Evolutionary conservation across 1,140 invertebrate genomes (phyloP).

Genomic region (Drosophila elegans): DNA sequence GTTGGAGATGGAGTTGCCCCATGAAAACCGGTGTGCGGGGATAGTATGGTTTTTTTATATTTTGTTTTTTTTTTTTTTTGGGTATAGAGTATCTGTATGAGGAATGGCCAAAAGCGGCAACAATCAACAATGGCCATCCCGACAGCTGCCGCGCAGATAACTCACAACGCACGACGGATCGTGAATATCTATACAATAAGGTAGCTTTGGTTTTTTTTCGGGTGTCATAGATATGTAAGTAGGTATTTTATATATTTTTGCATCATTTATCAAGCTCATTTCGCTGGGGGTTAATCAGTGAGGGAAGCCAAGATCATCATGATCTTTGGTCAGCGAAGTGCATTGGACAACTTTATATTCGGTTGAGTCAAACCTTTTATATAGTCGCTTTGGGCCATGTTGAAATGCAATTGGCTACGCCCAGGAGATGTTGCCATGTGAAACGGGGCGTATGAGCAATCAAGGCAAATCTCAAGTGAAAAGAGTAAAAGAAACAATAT

Average conservation of each 20-base stretch:
- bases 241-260: slow-evolving; percentile 35
- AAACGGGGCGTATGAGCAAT: slow-evolving; percentile 58
- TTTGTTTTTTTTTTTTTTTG: background rate
- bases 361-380: slow-evolving; percentile 13
- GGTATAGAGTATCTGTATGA: slow-evolving; percentile 29
- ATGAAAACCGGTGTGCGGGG: slow-evolving; percentile 29
- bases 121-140: slow-evolving; percentile 59
- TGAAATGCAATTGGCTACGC: slow-evolving; percentile 70
- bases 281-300: slow-evolving; percentile 51
- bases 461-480: slow-evolving; percentile 28
- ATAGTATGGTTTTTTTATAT: background rate
- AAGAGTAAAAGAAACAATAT: slow-evolving; percentile 37
- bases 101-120: slow-evolving; percentile 38
- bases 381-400: slow-evolving; percentile 41
- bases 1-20: slow-evolving; percentile 9
- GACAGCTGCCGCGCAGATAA: slow-evolving; percentile 52
- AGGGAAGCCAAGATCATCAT: slow-evolving; percentile 37
- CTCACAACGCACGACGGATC: slow-evolving; percentile 63
- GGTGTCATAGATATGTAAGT: slow-evolving; percentile 55
- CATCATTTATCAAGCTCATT: slow-evolving; percentile 73
- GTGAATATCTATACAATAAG: slow-evolving; percentile 58
- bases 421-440: slow-evolving; percentile 44
- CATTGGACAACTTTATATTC: slow-evolving; percentile 39
- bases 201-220: slow-evolving; percentile 28
- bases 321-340: slow-evolving; percentile 21